Conservation (phyloP, 2,113 vertebrate genomes). For the Gopherus flavomarginatus region DNA sequence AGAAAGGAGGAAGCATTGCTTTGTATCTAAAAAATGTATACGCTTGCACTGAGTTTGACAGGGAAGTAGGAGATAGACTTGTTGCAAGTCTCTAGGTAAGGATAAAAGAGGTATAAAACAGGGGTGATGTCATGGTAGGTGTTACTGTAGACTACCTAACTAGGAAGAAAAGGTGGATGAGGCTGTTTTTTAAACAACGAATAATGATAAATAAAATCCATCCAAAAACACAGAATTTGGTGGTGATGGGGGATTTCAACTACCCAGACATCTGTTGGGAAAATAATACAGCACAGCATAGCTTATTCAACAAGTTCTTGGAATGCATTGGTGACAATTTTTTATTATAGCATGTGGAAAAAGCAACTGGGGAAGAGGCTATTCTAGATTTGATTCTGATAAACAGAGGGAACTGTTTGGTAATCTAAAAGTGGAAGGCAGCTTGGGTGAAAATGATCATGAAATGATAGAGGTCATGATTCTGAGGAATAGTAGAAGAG, state of each 20-base stretch:
- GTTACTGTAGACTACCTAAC: not conserved
- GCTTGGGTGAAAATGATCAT: not conserved
- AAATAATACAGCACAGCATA: not conserved
- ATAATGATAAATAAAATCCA: not conserved
- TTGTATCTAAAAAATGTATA: not conserved
- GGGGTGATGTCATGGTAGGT: not conserved
- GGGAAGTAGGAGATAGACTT: not conserved
- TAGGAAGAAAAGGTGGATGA: not conserved
- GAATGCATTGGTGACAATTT: not conserved
- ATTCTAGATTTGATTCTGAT: not conserved
- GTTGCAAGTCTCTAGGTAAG: not conserved
- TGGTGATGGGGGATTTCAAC: not conserved
- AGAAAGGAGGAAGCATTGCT: not conserved
- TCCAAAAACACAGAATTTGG: not conserved
- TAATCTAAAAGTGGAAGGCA: not conserved
- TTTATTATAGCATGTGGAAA: not conserved
- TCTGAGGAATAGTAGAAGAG: not conserved
- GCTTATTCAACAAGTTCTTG: not conserved
- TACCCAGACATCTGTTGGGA: not conserved
- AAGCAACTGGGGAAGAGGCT: not conserved
- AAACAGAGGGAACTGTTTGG: not conserved
- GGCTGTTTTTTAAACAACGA: not conserved
- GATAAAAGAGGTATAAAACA: not conserved
- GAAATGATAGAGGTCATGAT: not conserved
- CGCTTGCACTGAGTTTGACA: not conserved